Evolutionary conservation across 2,797 vertebrate genomes (phyloP).

Genomic region (Leuciscus waleckii): DNA sequence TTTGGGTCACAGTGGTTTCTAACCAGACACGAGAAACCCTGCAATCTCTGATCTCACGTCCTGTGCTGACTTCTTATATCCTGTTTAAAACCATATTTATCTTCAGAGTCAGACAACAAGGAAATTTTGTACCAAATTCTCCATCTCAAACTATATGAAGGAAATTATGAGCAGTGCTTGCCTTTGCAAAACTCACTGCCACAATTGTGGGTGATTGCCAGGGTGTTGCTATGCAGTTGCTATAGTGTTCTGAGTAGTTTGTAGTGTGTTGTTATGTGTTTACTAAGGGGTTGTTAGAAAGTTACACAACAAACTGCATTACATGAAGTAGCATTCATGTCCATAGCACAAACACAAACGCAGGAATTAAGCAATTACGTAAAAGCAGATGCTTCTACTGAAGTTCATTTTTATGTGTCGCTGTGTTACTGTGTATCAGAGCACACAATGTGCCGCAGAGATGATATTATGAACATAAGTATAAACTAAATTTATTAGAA

Average conservation of each 20-base stretch:
- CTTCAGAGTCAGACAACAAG: conserved; percentile 50
- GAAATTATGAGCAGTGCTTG: neutral
- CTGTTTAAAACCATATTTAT: conserved; percentile 70
- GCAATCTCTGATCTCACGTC: conserved; percentile 76
- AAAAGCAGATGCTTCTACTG: neutral
- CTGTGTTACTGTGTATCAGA: neutral
- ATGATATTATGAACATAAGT: neutral
- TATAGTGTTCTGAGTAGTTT: neutral
- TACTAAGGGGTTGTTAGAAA: conserved; percentile 9
- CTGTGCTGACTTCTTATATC: conserved; percentile 73
- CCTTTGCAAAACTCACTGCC: neutral
- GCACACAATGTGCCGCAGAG: neutral
- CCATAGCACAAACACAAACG: neutral
- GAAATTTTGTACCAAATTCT: conserved; percentile 39
- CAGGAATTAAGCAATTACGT: neutral
- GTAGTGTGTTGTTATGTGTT: neutral
- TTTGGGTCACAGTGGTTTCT: conserved; percentile 39
- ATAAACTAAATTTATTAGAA: too few relatives aligned
- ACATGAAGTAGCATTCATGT: neutral
- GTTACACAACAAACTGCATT: neutral
- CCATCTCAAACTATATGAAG: conserved; percentile 25
- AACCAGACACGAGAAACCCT: conserved; percentile 44
- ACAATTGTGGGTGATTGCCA: neutral
- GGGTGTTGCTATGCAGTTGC: conserved; percentile 3
- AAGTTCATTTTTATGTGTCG: neutral